phyloP scores from a whole-genome alignment of 2,888 invertebrate species.

The Nemoura dubitans region DNA sequence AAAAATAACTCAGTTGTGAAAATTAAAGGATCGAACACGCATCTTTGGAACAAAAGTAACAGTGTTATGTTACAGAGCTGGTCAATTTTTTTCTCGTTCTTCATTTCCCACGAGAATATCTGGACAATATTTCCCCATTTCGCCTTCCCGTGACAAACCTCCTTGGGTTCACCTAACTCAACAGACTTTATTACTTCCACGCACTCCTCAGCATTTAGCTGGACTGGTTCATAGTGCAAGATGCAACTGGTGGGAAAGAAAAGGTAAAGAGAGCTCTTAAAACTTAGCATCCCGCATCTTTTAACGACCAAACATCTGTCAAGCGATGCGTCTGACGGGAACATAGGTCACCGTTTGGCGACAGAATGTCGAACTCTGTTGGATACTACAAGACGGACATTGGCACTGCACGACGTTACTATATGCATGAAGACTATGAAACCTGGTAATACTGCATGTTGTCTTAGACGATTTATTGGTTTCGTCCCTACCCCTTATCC shows the following conservation, averaged over 20 bases:
- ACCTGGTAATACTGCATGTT: neutral
- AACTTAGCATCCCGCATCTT: neutral
- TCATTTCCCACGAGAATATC: neutral
- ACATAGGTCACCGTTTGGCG: conserved; percentile 14
- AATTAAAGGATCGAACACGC: neutral
- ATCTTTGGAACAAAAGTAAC: neutral
- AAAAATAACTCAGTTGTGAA: neutral
- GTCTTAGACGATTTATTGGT: neutral
- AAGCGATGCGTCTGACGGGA: neutral
- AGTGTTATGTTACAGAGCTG: neutral
- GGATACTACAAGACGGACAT: conserved; percentile 10
- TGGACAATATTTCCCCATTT: conserved; percentile 1
- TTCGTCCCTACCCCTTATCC: neutral
- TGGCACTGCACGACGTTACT: neutral
- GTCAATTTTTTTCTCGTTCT: neutral
- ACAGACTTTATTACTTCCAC: neutral
- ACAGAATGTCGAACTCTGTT: conserved; percentile 18
- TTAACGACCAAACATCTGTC: conserved; percentile 15
- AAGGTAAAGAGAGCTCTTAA: neutral
- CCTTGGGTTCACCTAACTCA: neutral
- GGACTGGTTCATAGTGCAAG: neutral
- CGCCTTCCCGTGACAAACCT: neutral
- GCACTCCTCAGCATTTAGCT: no score
- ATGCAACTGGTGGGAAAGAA: conserved; percentile 12
- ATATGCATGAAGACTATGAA: neutral